A percentile compares a stretch with the other conserved stretches of the same genome.
Conservation (phyloP, 2,888 invertebrate species). For the Drosophila longiperda region DNA sequence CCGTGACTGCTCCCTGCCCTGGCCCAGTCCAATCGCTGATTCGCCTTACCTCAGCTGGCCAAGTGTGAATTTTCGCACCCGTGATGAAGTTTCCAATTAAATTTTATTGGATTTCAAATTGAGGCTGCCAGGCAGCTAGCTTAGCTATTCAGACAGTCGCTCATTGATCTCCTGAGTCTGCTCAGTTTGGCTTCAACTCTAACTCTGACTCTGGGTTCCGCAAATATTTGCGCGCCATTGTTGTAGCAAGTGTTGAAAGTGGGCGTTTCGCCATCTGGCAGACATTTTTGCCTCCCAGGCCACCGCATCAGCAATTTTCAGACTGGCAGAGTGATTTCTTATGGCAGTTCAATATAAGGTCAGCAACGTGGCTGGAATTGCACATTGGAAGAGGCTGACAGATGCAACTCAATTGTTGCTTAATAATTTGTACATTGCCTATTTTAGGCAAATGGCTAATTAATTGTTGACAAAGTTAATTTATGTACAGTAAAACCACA, state of each 20-base stretch:
- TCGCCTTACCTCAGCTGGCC: constrained; percentile 35
- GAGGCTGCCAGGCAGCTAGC: constrained; percentile 60
- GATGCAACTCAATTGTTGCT: constrained; percentile 42
- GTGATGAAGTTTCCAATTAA: constrained; percentile 83
- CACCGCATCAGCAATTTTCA: constrained; percentile 31
- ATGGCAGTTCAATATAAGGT: constrained; percentile 74
- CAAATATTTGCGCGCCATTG: constrained; percentile 79
- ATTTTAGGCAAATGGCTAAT: constrained; percentile 33
- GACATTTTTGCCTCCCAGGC: constrained; percentile 26
- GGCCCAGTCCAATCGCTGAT: constrained; percentile 23
- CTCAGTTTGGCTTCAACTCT: constrained; percentile 10
- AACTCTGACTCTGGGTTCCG: constrained; percentile 40
- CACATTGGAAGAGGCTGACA: constrained; percentile 29
- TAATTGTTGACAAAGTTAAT: constrained; percentile 20
- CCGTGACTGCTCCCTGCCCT: constrained; percentile 57
- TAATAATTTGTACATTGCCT: constrained; percentile 26
- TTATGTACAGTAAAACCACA: not conserved
- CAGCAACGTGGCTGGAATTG: constrained; percentile 68
- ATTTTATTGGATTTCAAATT: constrained; percentile 82
- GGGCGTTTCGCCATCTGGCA: constrained; percentile 59
- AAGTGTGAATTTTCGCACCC: constrained; percentile 83
- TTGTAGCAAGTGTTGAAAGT: constrained; percentile 78
- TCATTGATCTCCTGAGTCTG: constrained; percentile 58
- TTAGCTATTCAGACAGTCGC: constrained; percentile 43
- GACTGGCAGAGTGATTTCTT: constrained; percentile 69